phyloP scores from a whole-genome alignment of 2,113 vertebrate species.

The Chloropsis cyanopogon region DNA sequence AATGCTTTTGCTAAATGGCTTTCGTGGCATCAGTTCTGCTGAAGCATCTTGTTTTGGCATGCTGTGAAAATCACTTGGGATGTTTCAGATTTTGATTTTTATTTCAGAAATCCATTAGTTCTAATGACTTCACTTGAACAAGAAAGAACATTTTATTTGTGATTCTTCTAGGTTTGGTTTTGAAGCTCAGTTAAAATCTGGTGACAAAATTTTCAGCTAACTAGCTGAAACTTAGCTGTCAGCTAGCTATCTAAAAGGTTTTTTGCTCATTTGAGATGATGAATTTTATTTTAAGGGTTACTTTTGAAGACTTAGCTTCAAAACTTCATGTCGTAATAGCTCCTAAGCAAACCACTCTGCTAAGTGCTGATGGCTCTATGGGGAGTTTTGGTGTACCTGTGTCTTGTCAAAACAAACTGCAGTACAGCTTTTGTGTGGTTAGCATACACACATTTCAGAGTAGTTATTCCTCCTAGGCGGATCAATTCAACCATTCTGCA shows the following conservation, averaged over 20 bases:
- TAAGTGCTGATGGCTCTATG: not conserved
- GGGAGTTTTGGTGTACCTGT: not conserved
- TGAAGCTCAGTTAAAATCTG: not conserved
- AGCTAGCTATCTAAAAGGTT: not conserved
- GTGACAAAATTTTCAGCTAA: not conserved
- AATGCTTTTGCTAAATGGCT: slow-evolving; percentile 42
- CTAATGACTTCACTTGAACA: not conserved
- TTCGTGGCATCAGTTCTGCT: slow-evolving; percentile 26
- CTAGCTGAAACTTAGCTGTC: not conserved
- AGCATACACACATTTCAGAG: not conserved
- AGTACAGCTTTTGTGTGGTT: not conserved
- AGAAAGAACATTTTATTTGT: not conserved
- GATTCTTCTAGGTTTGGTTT: not conserved
- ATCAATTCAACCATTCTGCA: not conserved
- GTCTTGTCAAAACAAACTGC: not conserved
- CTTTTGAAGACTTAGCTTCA: not conserved
- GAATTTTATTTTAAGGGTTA: not conserved
- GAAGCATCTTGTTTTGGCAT: slow-evolving; percentile 30
- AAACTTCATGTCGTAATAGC: not conserved
- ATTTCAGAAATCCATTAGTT: not conserved
- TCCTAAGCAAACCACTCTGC: not conserved
- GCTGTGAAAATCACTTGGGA: not conserved
- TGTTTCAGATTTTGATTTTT: not conserved
- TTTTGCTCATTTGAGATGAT: not conserved
- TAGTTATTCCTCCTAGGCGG: not conserved